Evolutionary conservation across 2,888 invertebrate genomes (phyloP).

Genomic region (Trisateles emortualis): DNA sequence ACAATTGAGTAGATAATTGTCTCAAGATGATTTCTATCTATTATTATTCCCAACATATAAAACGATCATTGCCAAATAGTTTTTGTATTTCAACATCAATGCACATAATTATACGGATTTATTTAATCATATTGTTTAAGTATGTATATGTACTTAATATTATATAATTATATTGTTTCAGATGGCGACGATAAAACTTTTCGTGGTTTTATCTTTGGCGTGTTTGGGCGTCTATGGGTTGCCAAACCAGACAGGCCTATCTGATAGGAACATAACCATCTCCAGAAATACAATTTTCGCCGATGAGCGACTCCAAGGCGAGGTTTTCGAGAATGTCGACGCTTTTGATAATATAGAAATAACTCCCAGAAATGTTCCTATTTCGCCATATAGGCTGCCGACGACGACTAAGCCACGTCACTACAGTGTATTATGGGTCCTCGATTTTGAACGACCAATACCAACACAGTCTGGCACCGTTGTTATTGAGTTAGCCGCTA

Average conservation of each 20-base stretch:
- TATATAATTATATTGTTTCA: conserved; percentile 39
- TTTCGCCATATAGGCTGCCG: conserved; percentile 77
- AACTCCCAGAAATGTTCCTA: conserved; percentile 28
- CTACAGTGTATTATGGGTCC: conserved; percentile 82
- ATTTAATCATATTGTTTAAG: no score
- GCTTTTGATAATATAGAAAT: conserved; percentile 26
- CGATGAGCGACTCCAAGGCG: conserved; percentile 72
- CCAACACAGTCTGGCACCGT: conserved; percentile 69
- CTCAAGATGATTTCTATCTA: no score
- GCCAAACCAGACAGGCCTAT: conserved; percentile 34
- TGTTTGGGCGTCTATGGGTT: conserved; percentile 57
- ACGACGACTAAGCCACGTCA: conserved; percentile 78
- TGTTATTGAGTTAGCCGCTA: conserved; percentile 65
- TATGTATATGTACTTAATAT: no score
- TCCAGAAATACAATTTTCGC: conserved; percentile 73
- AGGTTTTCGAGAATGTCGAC: conserved; percentile 67
- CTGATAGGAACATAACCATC: conserved; percentile 25
- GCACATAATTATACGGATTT: no score
- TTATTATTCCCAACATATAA: no score
- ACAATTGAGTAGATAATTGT: no score
- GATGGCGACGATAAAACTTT: conserved; percentile 70
- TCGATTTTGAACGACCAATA: conserved; percentile 60
- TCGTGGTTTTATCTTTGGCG: conserved; percentile 53
- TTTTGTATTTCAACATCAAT: no score
- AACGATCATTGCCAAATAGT: no score